Conservation (phyloP, 2,888 invertebrate genomes). For the Eilema griseolum region DNA sequence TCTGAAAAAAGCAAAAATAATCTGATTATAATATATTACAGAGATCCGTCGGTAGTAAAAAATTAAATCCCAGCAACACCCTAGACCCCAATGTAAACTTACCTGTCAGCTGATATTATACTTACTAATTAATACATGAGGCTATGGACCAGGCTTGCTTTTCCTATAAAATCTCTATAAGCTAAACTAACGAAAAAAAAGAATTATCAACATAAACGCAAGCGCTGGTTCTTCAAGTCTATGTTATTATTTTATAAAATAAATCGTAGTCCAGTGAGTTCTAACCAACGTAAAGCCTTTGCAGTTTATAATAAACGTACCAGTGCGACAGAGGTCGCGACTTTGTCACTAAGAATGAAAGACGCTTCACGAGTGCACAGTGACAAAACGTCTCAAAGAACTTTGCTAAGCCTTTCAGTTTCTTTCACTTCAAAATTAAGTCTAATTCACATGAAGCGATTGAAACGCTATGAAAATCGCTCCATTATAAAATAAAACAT, state of each 20-base stretch:
- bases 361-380: constrained; percentile 55
- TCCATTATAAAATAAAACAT: no score
- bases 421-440: constrained; percentile 55
- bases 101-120: no score
- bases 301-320: constrained; percentile 28
- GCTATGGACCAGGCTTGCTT: no score
- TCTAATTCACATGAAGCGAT: constrained; percentile 12
- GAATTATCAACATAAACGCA: not conserved
- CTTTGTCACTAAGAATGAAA: constrained; percentile 59
- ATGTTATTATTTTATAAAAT: not conserved
- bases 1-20: not conserved
- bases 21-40: no score
- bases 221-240: not conserved
- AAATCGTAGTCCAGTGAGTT: not conserved
- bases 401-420: constrained; percentile 68
- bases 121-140: no score
- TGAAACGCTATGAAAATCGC: not conserved
- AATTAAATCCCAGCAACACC: no score
- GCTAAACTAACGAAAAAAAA: no score
- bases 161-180: no score
- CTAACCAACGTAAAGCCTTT: not conserved
- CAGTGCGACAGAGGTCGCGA: constrained; percentile 48
- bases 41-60: no score
- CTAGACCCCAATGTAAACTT: no score
- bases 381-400: constrained; percentile 66